These are phyloP conservation scores for Ypsolopha sequella DNA, from an alignment of 2,888 invertebrate species.

Conservation along the genomic window DNA sequence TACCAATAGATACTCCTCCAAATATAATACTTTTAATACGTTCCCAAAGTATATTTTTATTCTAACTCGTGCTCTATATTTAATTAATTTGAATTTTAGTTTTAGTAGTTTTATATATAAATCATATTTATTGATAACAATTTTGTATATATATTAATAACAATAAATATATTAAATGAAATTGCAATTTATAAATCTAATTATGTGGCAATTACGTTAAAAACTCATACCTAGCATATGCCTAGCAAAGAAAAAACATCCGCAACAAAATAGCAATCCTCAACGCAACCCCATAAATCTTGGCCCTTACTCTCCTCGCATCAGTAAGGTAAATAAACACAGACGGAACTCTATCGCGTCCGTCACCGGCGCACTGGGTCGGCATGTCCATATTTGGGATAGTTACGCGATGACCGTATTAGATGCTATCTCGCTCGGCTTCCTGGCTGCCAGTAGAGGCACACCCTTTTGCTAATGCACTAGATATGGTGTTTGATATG, in stretches of 20 bases:
- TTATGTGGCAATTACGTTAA: too few relatives aligned
- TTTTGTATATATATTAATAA: too few relatives aligned
- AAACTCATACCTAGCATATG: too few relatives aligned
- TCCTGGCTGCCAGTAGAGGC: conserved; percentile 19
- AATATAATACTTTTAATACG: too few relatives aligned
- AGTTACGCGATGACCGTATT: conserved; percentile 44
- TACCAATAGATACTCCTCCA: too few relatives aligned
- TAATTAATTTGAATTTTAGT: too few relatives aligned
- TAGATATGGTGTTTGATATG: conserved; percentile 5
- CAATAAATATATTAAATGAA: too few relatives aligned
- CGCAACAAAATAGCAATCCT: neutral
- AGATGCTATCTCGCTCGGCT: conserved; percentile 37
- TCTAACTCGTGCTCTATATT: too few relatives aligned
- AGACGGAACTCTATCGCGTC: conserved; percentile 40
- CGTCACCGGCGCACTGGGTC: conserved; percentile 49
- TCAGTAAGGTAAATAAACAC: conserved; percentile 20
- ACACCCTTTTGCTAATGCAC: conserved; percentile 16
- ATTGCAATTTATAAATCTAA: too few relatives aligned
- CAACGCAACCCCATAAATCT: neutral
- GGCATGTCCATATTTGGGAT: conserved; percentile 45
- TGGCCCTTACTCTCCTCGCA: neutral
- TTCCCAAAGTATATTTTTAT: too few relatives aligned
- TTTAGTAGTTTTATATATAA: too few relatives aligned
- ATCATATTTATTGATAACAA: too few relatives aligned
- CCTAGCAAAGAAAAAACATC: neutral